These are phyloP conservation scores for Pseudoips prasinana DNA, from an alignment of 2,888 invertebrate species.

Conservation along the genomic window DNA sequence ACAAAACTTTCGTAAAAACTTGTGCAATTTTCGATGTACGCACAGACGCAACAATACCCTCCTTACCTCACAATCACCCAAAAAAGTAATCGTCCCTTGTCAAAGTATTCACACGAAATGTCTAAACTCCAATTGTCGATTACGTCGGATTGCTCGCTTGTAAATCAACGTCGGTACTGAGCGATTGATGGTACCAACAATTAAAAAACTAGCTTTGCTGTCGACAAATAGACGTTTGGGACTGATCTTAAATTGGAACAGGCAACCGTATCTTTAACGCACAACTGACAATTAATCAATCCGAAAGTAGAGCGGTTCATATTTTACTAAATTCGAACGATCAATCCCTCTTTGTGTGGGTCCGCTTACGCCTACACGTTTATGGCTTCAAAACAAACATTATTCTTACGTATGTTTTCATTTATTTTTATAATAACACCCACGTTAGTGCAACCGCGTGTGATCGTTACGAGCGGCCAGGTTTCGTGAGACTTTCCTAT, in stretches of 20 bases:
- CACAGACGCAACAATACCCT: slow-evolving; percentile 44
- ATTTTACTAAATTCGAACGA: slow-evolving; percentile 63
- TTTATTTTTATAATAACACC: slow-evolving; percentile 74
- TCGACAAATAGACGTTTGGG: slow-evolving; percentile 57
- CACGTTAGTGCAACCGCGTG: slow-evolving; percentile 59
- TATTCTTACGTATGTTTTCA: slow-evolving; percentile 69
- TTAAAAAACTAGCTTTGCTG: slow-evolving; percentile 56
- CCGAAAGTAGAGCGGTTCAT: slow-evolving; percentile 65
- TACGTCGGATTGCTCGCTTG: slow-evolving; percentile 38
- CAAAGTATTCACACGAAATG: slow-evolving; percentile 42
- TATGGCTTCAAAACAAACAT: slow-evolving; percentile 75
- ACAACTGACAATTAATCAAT: slow-evolving; percentile 76
- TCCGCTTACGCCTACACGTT: slow-evolving; percentile 57
- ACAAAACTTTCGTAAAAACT: slow-evolving; percentile 74
- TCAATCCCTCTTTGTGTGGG: slow-evolving; percentile 78
- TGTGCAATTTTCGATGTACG: slow-evolving; percentile 72
- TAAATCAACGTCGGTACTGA: slow-evolving; percentile 48
- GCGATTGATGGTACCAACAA: slow-evolving; percentile 55
- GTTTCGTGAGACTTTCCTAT: slow-evolving; percentile 57
- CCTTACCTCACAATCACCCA: slow-evolving; percentile 24
- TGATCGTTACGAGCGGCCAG: slow-evolving; percentile 50
- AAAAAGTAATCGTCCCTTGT: slow-evolving; percentile 40
- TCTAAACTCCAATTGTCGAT: slow-evolving; percentile 41
- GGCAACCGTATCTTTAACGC: slow-evolving; percentile 49
- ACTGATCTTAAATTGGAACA: slow-evolving; percentile 60